Evolutionary conservation across 2,113 vertebrate genomes (phyloP).

Genomic region (Indicator maculatus): DNA sequence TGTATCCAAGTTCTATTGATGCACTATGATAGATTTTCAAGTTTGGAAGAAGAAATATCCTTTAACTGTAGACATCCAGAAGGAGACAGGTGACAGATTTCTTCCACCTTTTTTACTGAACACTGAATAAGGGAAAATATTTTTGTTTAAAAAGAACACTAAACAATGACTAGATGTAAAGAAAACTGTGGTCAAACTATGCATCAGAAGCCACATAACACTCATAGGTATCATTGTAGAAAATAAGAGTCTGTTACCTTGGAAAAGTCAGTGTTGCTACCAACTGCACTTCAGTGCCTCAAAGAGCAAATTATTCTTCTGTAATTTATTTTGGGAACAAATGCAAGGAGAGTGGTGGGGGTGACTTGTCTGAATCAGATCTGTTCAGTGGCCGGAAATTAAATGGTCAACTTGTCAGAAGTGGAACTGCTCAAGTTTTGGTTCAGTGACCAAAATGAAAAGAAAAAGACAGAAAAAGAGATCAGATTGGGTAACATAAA

Average conservation of each 20-base stretch:
- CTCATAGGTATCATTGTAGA: background rate
- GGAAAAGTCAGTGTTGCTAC: constrained; percentile 7
- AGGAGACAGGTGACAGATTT: background rate
- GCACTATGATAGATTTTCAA: background rate
- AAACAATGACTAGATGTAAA: background rate
- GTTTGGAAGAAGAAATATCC: background rate
- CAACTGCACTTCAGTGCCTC: background rate
- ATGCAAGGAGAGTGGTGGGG: background rate
- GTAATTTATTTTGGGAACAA: constrained; percentile 60
- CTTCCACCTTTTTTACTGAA: background rate
- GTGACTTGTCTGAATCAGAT: constrained; percentile 45
- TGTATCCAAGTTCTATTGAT: background rate
- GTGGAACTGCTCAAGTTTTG: constrained; percentile 55
- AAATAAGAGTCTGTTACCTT: background rate
- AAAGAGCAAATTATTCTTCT: background rate
- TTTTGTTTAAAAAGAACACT: background rate
- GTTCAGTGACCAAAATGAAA: constrained; percentile 69
- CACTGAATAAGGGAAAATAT: background rate
- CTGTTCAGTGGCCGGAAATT: constrained; percentile 70
- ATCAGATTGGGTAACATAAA: constrained; percentile 46
- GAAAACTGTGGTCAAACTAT: background rate
- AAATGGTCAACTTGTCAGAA: constrained; percentile 70
- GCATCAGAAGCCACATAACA: background rate
- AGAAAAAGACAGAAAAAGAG: constrained; percentile 53
- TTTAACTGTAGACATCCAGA: background rate